These are phyloP conservation scores for Pseudorasbora parva DNA, from an alignment of 2,113 vertebrate species.

Conservation along the genomic window DNA sequence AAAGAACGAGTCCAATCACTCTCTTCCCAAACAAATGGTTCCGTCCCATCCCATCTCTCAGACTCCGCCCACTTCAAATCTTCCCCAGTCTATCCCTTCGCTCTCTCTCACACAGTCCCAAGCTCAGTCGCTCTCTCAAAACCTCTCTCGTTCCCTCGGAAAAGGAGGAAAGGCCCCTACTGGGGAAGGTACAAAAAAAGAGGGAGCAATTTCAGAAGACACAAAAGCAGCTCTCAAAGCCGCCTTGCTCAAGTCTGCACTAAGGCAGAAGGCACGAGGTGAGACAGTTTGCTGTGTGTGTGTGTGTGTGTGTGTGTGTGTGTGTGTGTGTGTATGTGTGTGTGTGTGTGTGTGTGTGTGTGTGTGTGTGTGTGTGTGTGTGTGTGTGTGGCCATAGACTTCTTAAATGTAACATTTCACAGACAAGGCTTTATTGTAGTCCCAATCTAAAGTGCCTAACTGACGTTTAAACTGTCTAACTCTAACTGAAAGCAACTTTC, in stretches of 20 bases:
- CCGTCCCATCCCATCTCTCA: slow-evolving; percentile 63
- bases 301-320: slow-evolving; percentile 13
- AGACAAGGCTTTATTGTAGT: too few relatives aligned
- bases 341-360: not conserved
- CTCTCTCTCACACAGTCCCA: slow-evolving; percentile 75
- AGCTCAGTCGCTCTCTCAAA: slow-evolving; percentile 74
- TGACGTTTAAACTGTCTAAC: too few relatives aligned
- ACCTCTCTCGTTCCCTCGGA: slow-evolving; percentile 74
- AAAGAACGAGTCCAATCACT: slow-evolving; percentile 50
- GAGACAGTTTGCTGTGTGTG: slow-evolving; percentile 40
- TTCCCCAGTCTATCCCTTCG: slow-evolving; percentile 65
- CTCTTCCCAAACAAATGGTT: slow-evolving; percentile 23
- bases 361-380: not conserved
- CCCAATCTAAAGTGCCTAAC: too few relatives aligned
- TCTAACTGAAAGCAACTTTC: too few relatives aligned
- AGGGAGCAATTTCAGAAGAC: slow-evolving; percentile 91
- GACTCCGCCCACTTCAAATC: slow-evolving; percentile 41
- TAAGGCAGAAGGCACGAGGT: slow-evolving; percentile 87
- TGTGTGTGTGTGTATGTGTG: slow-evolving; percentile 13
- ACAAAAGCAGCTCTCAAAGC: slow-evolving; percentile 94
- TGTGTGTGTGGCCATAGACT: not conserved
- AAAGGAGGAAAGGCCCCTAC: slow-evolving; percentile 65
- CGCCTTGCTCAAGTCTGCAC: slow-evolving; percentile 86
- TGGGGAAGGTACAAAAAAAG: slow-evolving; percentile 78
- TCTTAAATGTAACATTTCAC: too few relatives aligned